Percentiles rank a stretch among this genome's conserved stretches.
These are phyloP conservation scores for Asbolus verrucosus DNA, from an alignment of 1,140 invertebrate species.

Conservation along the genomic window DNA sequence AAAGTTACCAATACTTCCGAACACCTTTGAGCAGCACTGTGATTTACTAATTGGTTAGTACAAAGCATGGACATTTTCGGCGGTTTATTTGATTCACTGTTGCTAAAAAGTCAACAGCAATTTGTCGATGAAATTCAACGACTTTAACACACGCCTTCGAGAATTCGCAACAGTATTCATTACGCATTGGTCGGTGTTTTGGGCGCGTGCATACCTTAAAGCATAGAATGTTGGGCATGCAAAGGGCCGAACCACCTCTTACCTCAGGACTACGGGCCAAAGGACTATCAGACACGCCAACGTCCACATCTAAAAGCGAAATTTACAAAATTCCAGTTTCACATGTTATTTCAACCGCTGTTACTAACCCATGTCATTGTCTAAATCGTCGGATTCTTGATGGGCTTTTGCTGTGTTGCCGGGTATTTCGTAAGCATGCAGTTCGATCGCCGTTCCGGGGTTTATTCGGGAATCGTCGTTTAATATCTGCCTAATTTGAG, in stretches of 20 bases:
- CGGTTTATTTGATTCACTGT: too few relatives aligned
- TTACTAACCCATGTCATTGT: background rate
- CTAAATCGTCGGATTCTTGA: background rate
- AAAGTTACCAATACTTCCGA: too few relatives aligned
- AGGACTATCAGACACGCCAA: conserved; percentile 59
- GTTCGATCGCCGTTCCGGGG: conserved; percentile 61
- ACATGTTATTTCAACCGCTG: too few relatives aligned
- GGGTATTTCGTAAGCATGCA: conserved; percentile 68
- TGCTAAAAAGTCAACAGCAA: too few relatives aligned
- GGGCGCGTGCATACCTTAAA: conserved; percentile 75
- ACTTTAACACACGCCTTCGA: conserved; percentile 11
- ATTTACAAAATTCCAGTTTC: too few relatives aligned
- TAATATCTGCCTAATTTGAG: conserved; percentile 68
- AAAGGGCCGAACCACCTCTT: conserved; percentile 76
- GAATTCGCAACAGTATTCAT: conserved; percentile 2
- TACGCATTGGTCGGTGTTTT: conserved; percentile 1
- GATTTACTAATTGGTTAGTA: too few relatives aligned
- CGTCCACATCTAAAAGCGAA: conserved; percentile 46
- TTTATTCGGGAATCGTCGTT: conserved; percentile 59
- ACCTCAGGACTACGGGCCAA: conserved; percentile 70
- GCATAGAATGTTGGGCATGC: conserved; percentile 82
- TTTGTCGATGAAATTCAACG: too few relatives aligned
- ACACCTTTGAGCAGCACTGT: too few relatives aligned
- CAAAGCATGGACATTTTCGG: too few relatives aligned
- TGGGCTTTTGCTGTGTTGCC: conserved; percentile 11